These are phyloP conservation scores for Argentina silus DNA, from an alignment of 2,797 vertebrate genomes.

Conservation along the genomic window DNA sequence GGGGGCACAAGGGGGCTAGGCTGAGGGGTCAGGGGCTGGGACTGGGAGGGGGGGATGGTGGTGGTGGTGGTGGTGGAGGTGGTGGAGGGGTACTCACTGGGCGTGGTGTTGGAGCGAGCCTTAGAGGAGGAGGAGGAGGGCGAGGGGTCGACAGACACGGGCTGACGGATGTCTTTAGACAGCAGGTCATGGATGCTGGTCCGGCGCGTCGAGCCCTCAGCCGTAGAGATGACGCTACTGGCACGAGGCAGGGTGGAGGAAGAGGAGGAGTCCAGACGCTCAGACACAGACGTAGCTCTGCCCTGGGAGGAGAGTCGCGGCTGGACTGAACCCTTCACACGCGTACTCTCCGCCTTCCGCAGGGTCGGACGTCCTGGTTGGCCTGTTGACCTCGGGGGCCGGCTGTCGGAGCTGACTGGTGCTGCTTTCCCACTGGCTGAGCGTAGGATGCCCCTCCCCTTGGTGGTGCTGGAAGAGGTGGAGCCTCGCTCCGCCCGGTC, in stretches of 20 bases:
- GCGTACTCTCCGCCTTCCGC: constrained; percentile 86
- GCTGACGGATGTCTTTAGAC: constrained; percentile 90
- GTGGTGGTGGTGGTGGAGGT: constrained; percentile 51
- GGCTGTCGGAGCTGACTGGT: constrained; percentile 62
- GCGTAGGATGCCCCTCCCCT: constrained; percentile 83
- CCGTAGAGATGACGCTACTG: constrained; percentile 98
- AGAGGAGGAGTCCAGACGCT: constrained; percentile 79
- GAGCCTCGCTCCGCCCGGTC: constrained; percentile 65
- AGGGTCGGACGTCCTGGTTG: constrained; percentile 75
- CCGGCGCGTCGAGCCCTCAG: constrained; percentile 92
- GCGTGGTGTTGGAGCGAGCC: constrained; percentile 74
- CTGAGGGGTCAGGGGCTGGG: constrained; percentile 54
- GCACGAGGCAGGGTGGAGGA: constrained; percentile 90
- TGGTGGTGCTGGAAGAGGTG: constrained; percentile 46
- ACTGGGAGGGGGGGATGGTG: constrained; percentile 27
- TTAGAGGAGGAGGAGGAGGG: constrained; percentile 72
- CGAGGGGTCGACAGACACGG: constrained; percentile 85
- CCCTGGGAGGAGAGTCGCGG: constrained; percentile 77
- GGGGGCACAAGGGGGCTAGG: constrained; percentile 33
- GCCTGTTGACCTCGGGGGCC: constrained; percentile 55
- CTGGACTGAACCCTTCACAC: constrained; percentile 77
- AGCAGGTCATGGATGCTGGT: constrained; percentile 98
- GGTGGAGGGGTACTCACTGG: constrained; percentile 94
- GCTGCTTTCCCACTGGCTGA: constrained; percentile 86
- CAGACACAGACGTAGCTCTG: constrained; percentile 82